Evolutionary conservation across 2,113 vertebrate genomes (phyloP).

Genomic region (Uropsilus gracilis): DNA sequence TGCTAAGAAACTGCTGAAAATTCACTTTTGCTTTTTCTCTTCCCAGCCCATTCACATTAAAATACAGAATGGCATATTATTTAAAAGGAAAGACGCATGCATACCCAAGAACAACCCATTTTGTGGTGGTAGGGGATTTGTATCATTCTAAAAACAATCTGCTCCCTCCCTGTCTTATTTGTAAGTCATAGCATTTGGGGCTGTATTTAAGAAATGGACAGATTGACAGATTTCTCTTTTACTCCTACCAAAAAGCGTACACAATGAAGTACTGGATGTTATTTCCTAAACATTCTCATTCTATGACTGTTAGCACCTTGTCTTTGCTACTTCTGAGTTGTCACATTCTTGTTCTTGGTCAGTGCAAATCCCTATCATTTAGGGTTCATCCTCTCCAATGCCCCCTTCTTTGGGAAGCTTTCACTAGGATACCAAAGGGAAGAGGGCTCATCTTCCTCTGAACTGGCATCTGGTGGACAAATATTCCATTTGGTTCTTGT

Average conservation of each 20-base stretch:
- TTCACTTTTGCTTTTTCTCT: constrained; percentile 43
- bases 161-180: neutral
- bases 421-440: neutral
- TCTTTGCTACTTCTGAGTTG: neutral
- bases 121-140: neutral
- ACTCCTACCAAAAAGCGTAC: neutral
- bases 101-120: neutral
- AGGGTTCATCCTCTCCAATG: neutral
- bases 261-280: neutral
- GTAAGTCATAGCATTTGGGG: neutral
- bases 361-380: neutral
- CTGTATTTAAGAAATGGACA: constrained; percentile 14
- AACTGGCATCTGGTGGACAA: neutral
- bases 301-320: neutral
- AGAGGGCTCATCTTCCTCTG: neutral
- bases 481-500: neutral
- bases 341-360: neutral
- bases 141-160: neutral
- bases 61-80: constrained; percentile 39
- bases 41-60: constrained; percentile 54
- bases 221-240: neutral
- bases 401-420: neutral
- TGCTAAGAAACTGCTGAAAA: constrained; percentile 57
- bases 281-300: neutral
- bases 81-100: constrained; percentile 31